phyloP scores from a whole-genome alignment of 2,888 invertebrate genomes.

The Campoplex nolae region DNA sequence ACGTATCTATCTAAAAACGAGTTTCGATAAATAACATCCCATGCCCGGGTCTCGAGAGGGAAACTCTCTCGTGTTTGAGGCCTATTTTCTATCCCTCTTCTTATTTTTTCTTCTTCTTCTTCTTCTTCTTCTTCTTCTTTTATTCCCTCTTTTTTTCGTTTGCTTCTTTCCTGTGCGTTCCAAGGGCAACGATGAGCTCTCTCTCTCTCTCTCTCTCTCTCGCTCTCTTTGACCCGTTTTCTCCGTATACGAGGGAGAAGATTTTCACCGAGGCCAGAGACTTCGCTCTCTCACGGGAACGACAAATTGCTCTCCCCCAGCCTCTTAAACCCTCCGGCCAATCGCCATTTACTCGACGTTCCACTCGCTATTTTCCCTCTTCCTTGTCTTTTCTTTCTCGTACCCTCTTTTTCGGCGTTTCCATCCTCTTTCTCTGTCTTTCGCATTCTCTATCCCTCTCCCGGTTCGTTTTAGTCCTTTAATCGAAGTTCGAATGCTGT shows the following conservation, averaged over 20 bases:
- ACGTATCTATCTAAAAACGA: constrained; percentile 19
- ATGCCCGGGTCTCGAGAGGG: constrained; percentile 61
- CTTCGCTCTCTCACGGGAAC: constrained; percentile 65
- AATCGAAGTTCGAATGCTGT: constrained; percentile 40
- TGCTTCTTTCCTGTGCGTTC: constrained; percentile 21
- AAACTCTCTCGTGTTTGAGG: constrained; percentile 52
- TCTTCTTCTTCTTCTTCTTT: constrained; percentile 14
- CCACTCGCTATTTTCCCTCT: constrained; percentile 55
- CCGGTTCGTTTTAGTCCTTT: not conserved
- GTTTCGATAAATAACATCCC: constrained; percentile 63
- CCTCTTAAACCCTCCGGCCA: constrained; percentile 40
- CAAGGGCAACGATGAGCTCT: constrained; percentile 44
- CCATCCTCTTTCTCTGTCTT: constrained; percentile 11
- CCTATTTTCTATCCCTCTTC: constrained; percentile 46
- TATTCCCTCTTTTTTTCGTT: not conserved
- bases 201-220: constrained; percentile 32
- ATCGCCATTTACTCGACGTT: constrained; percentile 54
- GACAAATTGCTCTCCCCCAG: constrained; percentile 73
- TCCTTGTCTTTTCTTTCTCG: constrained; percentile 20
- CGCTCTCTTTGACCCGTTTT: constrained; percentile 31
- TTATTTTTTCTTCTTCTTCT: constrained; percentile 38
- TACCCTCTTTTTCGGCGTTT: constrained; percentile 31
- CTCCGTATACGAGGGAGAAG: not conserved
- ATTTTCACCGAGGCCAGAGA: constrained; percentile 37
- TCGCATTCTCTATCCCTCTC: not conserved